Evolutionary conservation across 1,140 invertebrate genomes (phyloP), one percentile per base, ranked within the genome.

Genomic region (Sogatella furcifera): DNA sequence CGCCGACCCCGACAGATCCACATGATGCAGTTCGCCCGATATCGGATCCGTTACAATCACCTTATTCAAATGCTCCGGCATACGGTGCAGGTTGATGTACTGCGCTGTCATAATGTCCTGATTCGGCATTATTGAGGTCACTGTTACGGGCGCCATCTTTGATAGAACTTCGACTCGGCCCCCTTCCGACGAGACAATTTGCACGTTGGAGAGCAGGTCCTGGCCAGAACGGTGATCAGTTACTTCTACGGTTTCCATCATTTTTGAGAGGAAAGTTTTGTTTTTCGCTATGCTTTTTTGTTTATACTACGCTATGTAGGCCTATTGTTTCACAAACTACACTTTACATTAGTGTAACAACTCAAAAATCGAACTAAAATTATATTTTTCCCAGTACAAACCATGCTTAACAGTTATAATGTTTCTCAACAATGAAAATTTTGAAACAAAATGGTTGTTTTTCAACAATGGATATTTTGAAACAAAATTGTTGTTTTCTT

Each of bases 21-120:
- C 76, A 53, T 75, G 73, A 28, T 77, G 75, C 0, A 76, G 57
- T 62, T 77, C 75, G 2, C 71, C 71, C 11, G 69, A 74, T 17
- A 77, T 58, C 8, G 75, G 69, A 54, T 76, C 67, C 2, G 76
- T 62, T 5, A 74, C 71, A 11, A 76, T 69, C 22, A 72, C 72
- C 60, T 77, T 76, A 21, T 69, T 68, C 19, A 75, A 54, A 5
- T 69, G 62, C 64, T 75, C 73, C 52, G 77, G 74, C 5, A 70
- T 65, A 62, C 76, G 69, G 43, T 77, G 75, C 52, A 77, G 75
- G 14, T 73, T 75, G 11, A 77, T 77, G 31, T 77, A 78, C 34
- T 77, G 76, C 1, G 74, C 71, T 72, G 46, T 19, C 46, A 49
- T 49, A 2, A 49, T 17, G 14, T 49, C 46, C 9, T 44, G 43